These are phyloP conservation scores for Polylopha cassiicola DNA, from an alignment of 2,888 invertebrate species.

Conservation along the genomic window DNA sequence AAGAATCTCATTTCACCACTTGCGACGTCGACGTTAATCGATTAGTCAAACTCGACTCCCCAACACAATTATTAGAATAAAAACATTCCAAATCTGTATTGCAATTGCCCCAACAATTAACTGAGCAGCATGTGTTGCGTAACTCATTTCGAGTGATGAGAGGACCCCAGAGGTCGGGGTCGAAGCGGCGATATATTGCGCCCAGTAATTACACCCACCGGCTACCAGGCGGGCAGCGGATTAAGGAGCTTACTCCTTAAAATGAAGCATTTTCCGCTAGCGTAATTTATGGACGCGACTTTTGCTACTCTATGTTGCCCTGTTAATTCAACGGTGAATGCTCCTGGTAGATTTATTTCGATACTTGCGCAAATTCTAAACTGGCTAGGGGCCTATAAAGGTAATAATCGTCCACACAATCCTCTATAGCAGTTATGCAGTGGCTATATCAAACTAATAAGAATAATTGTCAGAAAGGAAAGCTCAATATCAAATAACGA, in stretches of 20 bases:
- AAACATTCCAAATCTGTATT: slow-evolving; percentile 53
- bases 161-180: slow-evolving; percentile 31
- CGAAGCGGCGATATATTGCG: slow-evolving; percentile 59
- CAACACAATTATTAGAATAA: slow-evolving; percentile 54
- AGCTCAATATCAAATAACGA: slow-evolving; percentile 19
- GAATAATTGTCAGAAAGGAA: slow-evolving; percentile 17
- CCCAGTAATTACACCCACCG: slow-evolving; percentile 62
- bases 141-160: slow-evolving; percentile 53
- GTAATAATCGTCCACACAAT: slow-evolving; percentile 2
- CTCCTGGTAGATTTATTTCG: not conserved
- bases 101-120: slow-evolving; percentile 57
- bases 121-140: slow-evolving; percentile 69
- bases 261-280: slow-evolving; percentile 58
- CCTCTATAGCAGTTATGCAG: slow-evolving; percentile 7
- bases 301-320: slow-evolving; percentile 41
- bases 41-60: slow-evolving; percentile 31
- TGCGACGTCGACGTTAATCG: slow-evolving; percentile 25
- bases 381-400: slow-evolving; percentile 7
- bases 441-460: slow-evolving; percentile 20
- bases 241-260: slow-evolving; percentile 63
- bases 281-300: slow-evolving; percentile 50
- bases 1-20: no score
- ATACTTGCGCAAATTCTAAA: not conserved
- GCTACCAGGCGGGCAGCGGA: slow-evolving; percentile 58
- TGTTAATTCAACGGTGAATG: slow-evolving; percentile 34